These are phyloP conservation scores for Callyntrura sp. DNA, from an alignment of 2,888 invertebrate species.

Conservation along the genomic window DNA sequence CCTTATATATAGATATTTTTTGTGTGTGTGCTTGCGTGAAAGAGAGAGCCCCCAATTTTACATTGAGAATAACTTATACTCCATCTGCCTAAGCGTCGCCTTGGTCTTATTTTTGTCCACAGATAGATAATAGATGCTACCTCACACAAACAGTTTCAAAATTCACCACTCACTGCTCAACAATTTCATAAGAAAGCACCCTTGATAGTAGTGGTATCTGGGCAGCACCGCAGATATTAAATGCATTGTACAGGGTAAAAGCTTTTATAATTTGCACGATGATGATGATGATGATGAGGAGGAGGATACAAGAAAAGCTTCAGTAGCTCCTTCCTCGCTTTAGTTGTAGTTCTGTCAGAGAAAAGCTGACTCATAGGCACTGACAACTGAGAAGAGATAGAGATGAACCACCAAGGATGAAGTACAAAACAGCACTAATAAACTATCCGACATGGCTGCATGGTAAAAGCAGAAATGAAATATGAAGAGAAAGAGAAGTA, in stretches of 20 bases:
- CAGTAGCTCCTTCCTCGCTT: background rate
- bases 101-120: constrained; percentile 33
- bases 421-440: background rate
- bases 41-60: constrained; percentile 15
- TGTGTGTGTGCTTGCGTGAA: too few species aligned
- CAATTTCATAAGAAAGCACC: background rate
- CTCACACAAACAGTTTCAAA: background rate
- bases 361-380: background rate
- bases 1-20: too few species aligned
- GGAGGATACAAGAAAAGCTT: background rate
- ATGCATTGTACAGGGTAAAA: constrained; percentile 39
- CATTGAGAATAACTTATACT: constrained; percentile 24
- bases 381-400: background rate
- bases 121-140: background rate
- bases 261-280: constrained; percentile 44
- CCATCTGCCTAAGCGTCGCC: background rate
- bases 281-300: too few species aligned
- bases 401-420: background rate
- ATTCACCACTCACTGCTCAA: background rate
- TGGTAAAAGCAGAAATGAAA: constrained; percentile 62
- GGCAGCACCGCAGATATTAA: constrained; percentile 14
- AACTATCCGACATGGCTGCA: constrained; percentile 27
- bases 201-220: background rate
- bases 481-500: constrained; percentile 19
- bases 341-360: background rate